A percentile compares a stretch with the other conserved stretches of the same genome.
These are phyloP conservation scores for Cancer borealis DNA, from an alignment of 2,888 invertebrate genomes.

Conservation along the genomic window DNA sequence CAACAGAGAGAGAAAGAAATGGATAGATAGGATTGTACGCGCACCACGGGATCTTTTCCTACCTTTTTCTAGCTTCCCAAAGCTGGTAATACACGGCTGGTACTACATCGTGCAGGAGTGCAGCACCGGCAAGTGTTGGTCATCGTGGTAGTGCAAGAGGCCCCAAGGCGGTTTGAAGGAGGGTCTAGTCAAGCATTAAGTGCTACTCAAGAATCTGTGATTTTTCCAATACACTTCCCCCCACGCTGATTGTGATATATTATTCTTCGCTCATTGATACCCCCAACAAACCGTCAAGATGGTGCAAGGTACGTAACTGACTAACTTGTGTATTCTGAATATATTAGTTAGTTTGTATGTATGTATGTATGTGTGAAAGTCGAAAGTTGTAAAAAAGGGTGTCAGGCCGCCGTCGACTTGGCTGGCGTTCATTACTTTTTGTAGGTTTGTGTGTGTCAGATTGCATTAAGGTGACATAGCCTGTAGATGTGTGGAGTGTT, in stretches of 20 bases:
- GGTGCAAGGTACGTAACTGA: conserved; percentile 75
- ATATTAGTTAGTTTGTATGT: background rate
- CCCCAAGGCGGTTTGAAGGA: conserved; percentile 69
- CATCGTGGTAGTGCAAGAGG: conserved; percentile 69
- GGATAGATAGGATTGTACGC: conserved; percentile 75
- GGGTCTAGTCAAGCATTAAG: conserved; percentile 74
- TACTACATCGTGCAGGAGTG: conserved; percentile 70
- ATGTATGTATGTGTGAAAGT: conserved; percentile 53
- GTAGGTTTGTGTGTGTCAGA: background rate
- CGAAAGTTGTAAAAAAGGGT: background rate
- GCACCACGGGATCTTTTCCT: conserved; percentile 76
- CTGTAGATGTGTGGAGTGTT: background rate
- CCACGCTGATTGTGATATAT: conserved; percentile 74
- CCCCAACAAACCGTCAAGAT: conserved; percentile 76
- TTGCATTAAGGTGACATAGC: background rate
- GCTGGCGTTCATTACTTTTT: background rate
- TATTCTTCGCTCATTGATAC: conserved; percentile 76
- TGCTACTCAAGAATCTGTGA: conserved; percentile 76
- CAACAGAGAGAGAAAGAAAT: conserved; percentile 76
- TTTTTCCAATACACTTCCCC: conserved; percentile 68
- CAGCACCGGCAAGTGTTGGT: conserved; percentile 62
- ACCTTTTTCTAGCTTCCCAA: conserved; percentile 74
- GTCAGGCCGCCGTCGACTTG: background rate
- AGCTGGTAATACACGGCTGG: conserved; percentile 73
- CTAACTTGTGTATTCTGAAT: background rate